phyloP scores from a whole-genome alignment of 2,888 invertebrate genomes.

The Pandemis corylana region DNA sequence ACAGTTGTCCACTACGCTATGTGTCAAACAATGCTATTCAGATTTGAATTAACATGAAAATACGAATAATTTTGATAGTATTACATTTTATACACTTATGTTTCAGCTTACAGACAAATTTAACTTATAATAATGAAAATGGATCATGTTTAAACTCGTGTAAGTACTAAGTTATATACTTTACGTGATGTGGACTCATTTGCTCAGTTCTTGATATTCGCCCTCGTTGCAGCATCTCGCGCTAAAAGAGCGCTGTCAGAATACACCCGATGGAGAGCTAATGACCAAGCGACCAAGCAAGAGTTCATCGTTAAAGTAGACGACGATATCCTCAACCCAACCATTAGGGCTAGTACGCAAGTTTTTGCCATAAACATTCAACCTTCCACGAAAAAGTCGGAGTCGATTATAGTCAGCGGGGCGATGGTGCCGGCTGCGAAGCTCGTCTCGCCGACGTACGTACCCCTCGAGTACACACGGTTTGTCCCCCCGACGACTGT shows the following conservation, averaged over 20 bases:
- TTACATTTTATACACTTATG: constrained; percentile 67
- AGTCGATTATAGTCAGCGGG: constrained; percentile 73
- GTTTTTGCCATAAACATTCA: constrained; percentile 71
- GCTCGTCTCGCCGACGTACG: constrained; percentile 43
- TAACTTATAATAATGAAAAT: constrained; percentile 58
- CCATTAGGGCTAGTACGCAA: constrained; percentile 53
- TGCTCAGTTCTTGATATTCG: not conserved
- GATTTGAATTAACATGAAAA: constrained; percentile 75
- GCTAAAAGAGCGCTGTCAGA: constrained; percentile 68
- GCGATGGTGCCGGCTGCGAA: constrained; percentile 59
- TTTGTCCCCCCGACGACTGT: constrained; percentile 66
- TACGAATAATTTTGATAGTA: constrained; percentile 71
- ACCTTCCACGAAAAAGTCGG: constrained; percentile 55
- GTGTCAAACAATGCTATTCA: constrained; percentile 67
- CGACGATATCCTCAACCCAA: constrained; percentile 64
- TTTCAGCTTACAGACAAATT: constrained; percentile 57
- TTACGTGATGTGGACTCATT: not conserved
- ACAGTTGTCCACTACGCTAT: constrained; percentile 55
- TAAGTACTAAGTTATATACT: constrained; percentile 53
- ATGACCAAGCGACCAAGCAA: constrained; percentile 58
- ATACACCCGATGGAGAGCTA: constrained; percentile 74
- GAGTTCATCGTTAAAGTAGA: constrained; percentile 79
- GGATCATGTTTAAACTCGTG: constrained; percentile 62
- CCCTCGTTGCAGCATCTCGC: constrained; percentile 58
- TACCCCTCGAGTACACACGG: constrained; percentile 65